A percentile compares a stretch with the other conserved stretches of the same genome.
phyloP scores from a whole-genome alignment of 2,888 invertebrate species.

The Hybos culiciformis region DNA sequence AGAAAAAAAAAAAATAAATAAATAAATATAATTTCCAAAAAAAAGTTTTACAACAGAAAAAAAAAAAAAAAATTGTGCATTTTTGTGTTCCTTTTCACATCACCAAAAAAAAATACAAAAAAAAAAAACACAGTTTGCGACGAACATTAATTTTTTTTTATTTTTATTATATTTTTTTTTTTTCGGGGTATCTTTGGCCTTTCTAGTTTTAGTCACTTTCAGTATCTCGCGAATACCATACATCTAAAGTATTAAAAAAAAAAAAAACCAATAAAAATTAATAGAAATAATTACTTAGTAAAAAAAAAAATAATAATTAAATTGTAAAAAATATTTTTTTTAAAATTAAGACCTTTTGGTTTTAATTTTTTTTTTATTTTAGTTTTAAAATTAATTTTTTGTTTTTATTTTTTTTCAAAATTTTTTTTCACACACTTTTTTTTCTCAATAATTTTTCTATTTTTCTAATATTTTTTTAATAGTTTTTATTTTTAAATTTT shows the following conservation, averaged over 20 bases:
- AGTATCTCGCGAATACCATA: conserved; percentile 1
- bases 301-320: background rate
- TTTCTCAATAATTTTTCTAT: background rate
- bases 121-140: background rate
- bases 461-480: background rate
- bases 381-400: too few species aligned
- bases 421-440: too few species aligned
- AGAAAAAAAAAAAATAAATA: too few species aligned
- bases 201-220: conserved; percentile 1
- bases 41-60: too few species aligned
- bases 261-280: background rate
- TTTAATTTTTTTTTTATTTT: background rate
- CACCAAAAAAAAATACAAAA: background rate
- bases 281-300: background rate
- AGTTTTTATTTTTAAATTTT: background rate
- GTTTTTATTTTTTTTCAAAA: too few species aligned
- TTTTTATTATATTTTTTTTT: background rate
- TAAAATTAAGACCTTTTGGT: background rate
- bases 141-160: background rate
- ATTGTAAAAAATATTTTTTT: too few species aligned
- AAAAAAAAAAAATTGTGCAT: too few species aligned
- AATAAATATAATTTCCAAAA: too few species aligned
- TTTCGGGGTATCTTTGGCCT: conserved; percentile 1
- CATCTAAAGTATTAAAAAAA: background rate
- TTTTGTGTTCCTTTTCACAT: background rate